Conservation (phyloP, 2,113 vertebrate genomes). For the Pithys albifrons region DNA sequence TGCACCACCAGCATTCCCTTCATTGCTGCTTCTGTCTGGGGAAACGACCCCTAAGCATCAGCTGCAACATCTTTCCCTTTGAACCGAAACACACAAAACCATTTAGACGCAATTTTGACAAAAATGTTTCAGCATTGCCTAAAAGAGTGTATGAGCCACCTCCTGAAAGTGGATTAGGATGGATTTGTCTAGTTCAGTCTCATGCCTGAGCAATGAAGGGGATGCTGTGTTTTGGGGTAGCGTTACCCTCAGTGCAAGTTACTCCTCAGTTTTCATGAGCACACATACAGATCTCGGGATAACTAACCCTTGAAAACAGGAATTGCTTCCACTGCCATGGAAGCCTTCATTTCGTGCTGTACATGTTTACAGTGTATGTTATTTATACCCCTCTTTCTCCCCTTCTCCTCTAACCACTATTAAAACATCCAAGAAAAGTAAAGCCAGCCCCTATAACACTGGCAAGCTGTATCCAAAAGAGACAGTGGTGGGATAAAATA, state of each 20-base stretch:
- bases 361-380: background rate
- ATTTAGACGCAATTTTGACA: background rate
- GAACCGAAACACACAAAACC: background rate
- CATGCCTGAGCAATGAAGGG: background rate
- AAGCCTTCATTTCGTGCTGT: background rate
- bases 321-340: background rate
- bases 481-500: fast-evolving
- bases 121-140: background rate
- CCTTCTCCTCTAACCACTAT: background rate
- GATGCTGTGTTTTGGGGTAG: background rate
- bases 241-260: background rate
- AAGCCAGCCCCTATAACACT: background rate
- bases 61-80: background rate
- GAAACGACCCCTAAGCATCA: background rate
- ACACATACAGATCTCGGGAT: background rate
- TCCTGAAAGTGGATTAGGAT: background rate
- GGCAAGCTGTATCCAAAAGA: background rate
- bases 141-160: background rate
- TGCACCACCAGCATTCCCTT: background rate
- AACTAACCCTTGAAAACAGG: background rate
- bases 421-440: background rate
- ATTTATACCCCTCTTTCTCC: background rate
- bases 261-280: background rate
- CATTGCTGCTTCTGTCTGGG: background rate
- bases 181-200: background rate